Evolutionary conservation across 2,888 invertebrate species (phyloP).

Genomic region (Esperia sulphurella): DNA sequence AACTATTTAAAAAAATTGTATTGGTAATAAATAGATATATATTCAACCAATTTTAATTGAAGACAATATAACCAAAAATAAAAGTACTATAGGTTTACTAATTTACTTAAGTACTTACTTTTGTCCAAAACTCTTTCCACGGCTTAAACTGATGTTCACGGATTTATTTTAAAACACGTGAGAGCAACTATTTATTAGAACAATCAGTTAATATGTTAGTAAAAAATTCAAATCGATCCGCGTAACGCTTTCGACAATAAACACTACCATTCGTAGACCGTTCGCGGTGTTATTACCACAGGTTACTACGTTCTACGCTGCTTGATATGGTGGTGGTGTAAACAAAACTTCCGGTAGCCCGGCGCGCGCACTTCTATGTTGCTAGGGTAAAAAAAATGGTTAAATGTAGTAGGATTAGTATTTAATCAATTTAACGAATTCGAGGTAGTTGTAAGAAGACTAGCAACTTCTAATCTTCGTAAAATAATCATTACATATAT

Average conservation of each 20-base stretch:
- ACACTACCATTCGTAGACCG: conserved; percentile 37
- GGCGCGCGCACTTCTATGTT: conserved; percentile 68
- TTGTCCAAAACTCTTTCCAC: background rate
- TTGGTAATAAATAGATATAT: too few species aligned
- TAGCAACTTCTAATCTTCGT: too few species aligned
- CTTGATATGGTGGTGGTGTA: conserved; percentile 66
- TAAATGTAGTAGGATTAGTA: background rate
- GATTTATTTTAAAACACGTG: conserved; percentile 14
- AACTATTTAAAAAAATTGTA: too few species aligned
- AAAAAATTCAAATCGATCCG: conserved; percentile 36
- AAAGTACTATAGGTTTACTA: too few species aligned
- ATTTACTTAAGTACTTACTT: conserved; percentile 3
- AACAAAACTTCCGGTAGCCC: conserved; percentile 68
- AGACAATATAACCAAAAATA: too few species aligned
- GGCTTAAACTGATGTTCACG: conserved; percentile 12
- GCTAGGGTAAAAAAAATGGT: conserved; percentile 26
- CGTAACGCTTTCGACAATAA: conserved; percentile 34
- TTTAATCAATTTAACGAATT: too few species aligned
- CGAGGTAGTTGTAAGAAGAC: too few species aligned
- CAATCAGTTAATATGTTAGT: conserved; percentile 9
- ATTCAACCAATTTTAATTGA: too few species aligned
- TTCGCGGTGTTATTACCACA: conserved; percentile 18
- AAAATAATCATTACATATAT: too few species aligned
- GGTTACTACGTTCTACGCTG: conserved; percentile 17
- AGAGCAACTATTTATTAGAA: conserved; percentile 8